Evolutionary conservation across 2,113 vertebrate genomes (phyloP).

Genomic region (Protomyctophum bolini): DNA sequence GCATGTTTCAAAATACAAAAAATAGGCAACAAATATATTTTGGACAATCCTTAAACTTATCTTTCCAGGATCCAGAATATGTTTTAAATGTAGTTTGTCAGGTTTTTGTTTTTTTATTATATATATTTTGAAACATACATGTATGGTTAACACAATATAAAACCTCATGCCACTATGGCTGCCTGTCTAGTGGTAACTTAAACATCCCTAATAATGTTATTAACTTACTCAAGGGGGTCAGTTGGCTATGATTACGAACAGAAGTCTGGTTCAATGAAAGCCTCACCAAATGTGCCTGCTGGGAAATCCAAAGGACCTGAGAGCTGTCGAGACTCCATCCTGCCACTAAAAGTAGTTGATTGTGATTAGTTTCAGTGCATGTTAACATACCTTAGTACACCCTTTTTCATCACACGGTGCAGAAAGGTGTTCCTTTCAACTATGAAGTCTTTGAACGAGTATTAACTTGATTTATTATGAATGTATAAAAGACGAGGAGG

Average conservation of each 20-base stretch:
- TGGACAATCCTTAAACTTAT: too few species aligned
- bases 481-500: constrained; percentile 37
- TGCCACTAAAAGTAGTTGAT: neutral
- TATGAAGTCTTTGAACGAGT: constrained; percentile 15
- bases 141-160: neutral
- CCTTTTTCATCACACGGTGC: constrained; percentile 2
- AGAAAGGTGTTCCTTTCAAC: constrained; percentile 5
- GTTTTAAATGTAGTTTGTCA: too few species aligned
- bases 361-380: constrained; percentile 19
- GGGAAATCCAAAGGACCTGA: constrained; percentile 25
- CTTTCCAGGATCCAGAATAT: too few species aligned
- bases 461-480: constrained; percentile 66
- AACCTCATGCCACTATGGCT: neutral
- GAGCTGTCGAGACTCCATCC: neutral
- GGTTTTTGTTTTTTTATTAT: too few species aligned
- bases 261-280: neutral
- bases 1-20: neutral
- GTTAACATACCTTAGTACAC: constrained; percentile 16
- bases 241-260: neutral
- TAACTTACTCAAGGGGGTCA: neutral
- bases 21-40: too few species aligned
- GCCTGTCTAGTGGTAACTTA: too few species aligned
- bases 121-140: too few species aligned
- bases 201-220: too few species aligned
- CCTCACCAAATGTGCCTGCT: constrained; percentile 42